Conservation (phyloP, 2,797 vertebrate genomes). For the Setipinna tenuifilis region DNA sequence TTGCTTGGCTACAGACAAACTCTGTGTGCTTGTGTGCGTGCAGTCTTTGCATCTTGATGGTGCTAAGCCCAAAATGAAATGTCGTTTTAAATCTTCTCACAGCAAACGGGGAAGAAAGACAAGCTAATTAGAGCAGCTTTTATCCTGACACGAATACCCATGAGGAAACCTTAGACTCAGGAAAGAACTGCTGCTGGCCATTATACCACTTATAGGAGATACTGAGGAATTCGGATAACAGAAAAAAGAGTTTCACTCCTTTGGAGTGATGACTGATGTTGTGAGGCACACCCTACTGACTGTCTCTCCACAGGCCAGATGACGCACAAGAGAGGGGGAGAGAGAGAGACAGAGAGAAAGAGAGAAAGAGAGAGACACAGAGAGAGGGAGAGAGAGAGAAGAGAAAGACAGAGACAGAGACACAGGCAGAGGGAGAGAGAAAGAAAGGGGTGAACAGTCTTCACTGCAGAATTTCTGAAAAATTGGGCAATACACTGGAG, state of each 20-base stretch:
- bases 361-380: no score
- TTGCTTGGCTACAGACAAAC: background rate
- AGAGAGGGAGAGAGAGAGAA: no score
- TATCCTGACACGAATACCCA: background rate
- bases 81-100: background rate
- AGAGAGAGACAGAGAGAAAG: no score
- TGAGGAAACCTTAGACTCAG: background rate
- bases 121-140: background rate
- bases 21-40: background rate
- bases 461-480: background rate
- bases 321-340: background rate
- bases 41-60: background rate
- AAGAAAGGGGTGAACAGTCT: no score
- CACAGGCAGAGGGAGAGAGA: no score
- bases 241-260: background rate
- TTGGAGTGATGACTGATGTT: constrained; percentile 14
- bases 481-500: background rate
- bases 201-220: background rate
- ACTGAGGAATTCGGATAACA: background rate
- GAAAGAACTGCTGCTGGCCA: background rate
- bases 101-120: background rate
- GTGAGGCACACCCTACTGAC: background rate
- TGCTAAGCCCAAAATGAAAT: background rate
- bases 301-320: background rate
- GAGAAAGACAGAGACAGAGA: no score